Conservation (phyloP, 2,888 invertebrate genomes). For the Bugulina stolonifera region DNA sequence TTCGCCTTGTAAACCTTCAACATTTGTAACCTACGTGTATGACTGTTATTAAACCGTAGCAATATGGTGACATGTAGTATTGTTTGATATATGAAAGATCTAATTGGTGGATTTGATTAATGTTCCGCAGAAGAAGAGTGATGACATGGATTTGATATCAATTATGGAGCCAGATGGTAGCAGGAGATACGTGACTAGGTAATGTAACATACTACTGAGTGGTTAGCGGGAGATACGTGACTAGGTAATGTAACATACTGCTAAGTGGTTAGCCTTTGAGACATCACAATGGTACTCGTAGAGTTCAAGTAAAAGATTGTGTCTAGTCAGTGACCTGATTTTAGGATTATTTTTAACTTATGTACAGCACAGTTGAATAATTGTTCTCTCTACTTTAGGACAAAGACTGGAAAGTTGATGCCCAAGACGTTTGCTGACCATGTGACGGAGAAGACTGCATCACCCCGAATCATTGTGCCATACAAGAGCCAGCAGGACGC, state of each 20-base stretch:
- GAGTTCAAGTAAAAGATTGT: too few relatives aligned
- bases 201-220: not conserved
- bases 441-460: conserved; percentile 39
- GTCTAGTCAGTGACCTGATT: too few relatives aligned
- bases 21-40: too few relatives aligned
- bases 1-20: too few relatives aligned
- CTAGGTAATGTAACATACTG: not conserved
- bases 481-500: not conserved
- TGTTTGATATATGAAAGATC: too few relatives aligned
- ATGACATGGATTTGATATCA: not conserved
- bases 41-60: too few relatives aligned
- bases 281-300: too few relatives aligned
- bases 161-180: not conserved
- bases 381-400: not conserved
- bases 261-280: not conserved
- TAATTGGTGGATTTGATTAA: too few relatives aligned
- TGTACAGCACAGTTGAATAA: too few relatives aligned
- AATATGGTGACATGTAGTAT: too few relatives aligned
- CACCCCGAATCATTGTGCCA: conserved; percentile 33
- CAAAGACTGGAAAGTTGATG: conserved; percentile 64
- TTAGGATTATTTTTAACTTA: too few relatives aligned
- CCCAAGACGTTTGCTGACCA: conserved; percentile 62
- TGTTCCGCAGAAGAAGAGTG: not conserved
- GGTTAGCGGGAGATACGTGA: not conserved
- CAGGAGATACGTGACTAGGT: not conserved